Percentiles rank a stretch among this genome's conserved stretches.
Conservation (phyloP, 1,140 invertebrate species). For the Anadara kagoshimensis region DNA sequence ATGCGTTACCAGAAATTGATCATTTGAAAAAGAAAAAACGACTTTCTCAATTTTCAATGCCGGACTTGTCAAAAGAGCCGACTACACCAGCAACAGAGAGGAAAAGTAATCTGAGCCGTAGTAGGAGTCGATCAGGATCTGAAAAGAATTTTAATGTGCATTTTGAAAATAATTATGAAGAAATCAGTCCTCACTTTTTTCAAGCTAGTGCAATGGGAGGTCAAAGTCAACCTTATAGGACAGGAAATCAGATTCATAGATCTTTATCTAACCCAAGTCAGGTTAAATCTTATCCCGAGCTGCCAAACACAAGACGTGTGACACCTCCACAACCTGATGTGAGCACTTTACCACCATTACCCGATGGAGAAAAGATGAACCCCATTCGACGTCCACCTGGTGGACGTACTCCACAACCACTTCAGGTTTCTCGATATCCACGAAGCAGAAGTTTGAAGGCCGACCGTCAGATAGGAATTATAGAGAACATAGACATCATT, state of each 20-base stretch:
- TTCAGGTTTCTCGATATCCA: conserved; percentile 51
- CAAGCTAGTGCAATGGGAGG: not conserved
- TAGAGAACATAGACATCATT: conserved; percentile 28
- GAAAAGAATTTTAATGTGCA: conserved; percentile 65
- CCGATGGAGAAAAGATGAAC: conserved; percentile 67
- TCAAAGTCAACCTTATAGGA: conserved; percentile 13
- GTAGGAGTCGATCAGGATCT: conserved; percentile 58
- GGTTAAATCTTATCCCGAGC: conserved; percentile 53
- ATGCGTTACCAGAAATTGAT: conserved; percentile 54
- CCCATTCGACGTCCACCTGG: conserved; percentile 60
- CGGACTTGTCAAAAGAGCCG: conserved; percentile 60
- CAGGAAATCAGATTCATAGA: conserved; percentile 12
- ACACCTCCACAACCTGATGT: conserved; percentile 26
- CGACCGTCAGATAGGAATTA: conserved; percentile 38
- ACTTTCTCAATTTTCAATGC: conserved; percentile 69
- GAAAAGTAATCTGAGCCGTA: conserved; percentile 36
- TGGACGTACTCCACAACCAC: conserved; percentile 34
- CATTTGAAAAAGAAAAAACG: conserved; percentile 62
- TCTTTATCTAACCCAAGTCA: conserved; percentile 26
- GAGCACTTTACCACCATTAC: conserved; percentile 51
- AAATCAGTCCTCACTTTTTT: conserved; percentile 31
- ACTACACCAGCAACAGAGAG: conserved; percentile 42
- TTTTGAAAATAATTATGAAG: conserved; percentile 51
- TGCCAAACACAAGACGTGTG: conserved; percentile 32
- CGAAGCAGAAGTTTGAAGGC: conserved; percentile 67